Base-by-base conservation (phyloP, 2,888 invertebrate species). In the Cheilosia impressa region DNA sequence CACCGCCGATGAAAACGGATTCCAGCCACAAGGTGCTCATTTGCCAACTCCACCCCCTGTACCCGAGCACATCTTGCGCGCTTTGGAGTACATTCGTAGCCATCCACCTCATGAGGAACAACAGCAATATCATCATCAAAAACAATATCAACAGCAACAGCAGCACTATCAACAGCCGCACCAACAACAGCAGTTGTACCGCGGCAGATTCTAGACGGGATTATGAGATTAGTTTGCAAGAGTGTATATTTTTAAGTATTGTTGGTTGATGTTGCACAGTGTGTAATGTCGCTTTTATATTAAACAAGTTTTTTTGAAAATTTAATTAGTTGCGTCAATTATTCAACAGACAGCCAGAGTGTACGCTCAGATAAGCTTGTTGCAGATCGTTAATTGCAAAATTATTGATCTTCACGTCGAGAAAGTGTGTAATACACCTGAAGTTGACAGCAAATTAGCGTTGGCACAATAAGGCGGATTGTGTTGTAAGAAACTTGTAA, bases 1-100 rank as follows among this genome's bases (percentile, higher is more conserved):
- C 93, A 88, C 91, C 4, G 95, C 95, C 87, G 91, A 95, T 91
- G 94, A 93, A 88, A 92, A 93, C 88, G 95, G 95, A 84, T 94
- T 92, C 93, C 93, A 92, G 45, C 93, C 94, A 4, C 88, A 90
- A 88, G 94, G 92, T 71, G 90, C 90, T 9, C 91, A 92, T 89
- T 88, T 92, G 83, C 92, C 92, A 34, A 93, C 93, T 1, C 90
- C 94, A 0, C 94, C 93, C 0, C 94, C 94, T 0, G 93, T 94
- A 78, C 94, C 94, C 0, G 93, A 91, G 0, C 92, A 93, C 89
- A 93, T 94, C 63, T 77, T 93, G 24, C 91, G 93, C 9, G 90
- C 93, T 1, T 89, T 94, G 24, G 93, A 94, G 88, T 94, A 93
- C 92, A 94, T 91, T 88, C 92, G 90, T 88, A 90, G 91, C 45